Evolutionary conservation across 2,888 invertebrate genomes (phyloP).

Genomic region (Byasa hedistus): DNA sequence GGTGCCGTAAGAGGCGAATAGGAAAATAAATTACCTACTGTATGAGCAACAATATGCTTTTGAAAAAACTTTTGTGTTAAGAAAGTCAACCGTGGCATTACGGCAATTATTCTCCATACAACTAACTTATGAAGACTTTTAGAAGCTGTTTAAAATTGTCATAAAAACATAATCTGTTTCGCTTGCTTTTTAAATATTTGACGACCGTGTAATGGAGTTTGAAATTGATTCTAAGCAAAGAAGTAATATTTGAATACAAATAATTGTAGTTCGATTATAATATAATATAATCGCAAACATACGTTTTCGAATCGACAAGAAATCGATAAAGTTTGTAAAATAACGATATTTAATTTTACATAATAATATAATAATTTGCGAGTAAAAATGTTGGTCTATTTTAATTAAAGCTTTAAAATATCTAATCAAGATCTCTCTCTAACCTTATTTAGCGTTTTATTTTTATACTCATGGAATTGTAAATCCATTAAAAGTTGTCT

Average conservation of each 20-base stretch:
- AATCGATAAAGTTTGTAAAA: too few species aligned
- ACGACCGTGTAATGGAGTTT: too few species aligned
- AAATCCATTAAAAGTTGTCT: slow-evolving; percentile 76
- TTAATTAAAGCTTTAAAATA: neutral
- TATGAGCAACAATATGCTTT: slow-evolving; percentile 23
- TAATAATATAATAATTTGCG: neutral
- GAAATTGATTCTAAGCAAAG: too few species aligned
- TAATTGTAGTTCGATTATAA: too few species aligned
- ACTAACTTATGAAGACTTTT: neutral
- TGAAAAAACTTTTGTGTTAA: slow-evolving; percentile 20
- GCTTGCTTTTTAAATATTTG: neutral
- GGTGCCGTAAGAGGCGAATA: slow-evolving; percentile 9
- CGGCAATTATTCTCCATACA: slow-evolving; percentile 8
- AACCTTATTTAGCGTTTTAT: slow-evolving; percentile 30
- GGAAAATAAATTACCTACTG: slow-evolving; percentile 12
- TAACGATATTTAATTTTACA: neutral
- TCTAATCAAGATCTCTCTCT: slow-evolving; percentile 3
- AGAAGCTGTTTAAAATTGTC: neutral
- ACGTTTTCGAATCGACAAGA: too few species aligned
- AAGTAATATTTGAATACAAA: too few species aligned
- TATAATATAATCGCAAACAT: too few species aligned
- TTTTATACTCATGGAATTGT: slow-evolving; percentile 69
- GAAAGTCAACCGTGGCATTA: slow-evolving; percentile 14
- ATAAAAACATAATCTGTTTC: neutral
- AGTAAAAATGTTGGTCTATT: neutral